phyloP scores from a whole-genome alignment of 2,888 invertebrate genomes.

The Coremacera marginata region DNA sequence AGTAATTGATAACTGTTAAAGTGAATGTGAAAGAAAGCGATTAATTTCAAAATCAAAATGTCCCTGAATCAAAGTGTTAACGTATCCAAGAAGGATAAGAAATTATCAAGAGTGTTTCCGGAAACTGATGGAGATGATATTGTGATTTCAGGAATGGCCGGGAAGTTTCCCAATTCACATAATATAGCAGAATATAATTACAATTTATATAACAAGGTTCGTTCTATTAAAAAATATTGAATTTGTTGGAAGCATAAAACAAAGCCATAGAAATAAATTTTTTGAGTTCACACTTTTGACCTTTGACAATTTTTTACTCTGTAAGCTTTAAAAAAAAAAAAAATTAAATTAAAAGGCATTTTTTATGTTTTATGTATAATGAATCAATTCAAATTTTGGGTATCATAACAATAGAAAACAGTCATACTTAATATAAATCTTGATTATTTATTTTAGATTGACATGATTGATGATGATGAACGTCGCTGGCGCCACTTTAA shows the following conservation, averaged over 20 bases:
- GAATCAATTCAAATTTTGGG: too few relatives aligned
- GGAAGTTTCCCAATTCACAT: slow-evolving; percentile 76
- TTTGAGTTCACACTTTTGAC: too few relatives aligned
- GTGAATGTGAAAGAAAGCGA: not conserved
- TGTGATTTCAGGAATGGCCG: slow-evolving; percentile 74
- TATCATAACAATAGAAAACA: too few relatives aligned
- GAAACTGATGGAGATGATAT: slow-evolving; percentile 71
- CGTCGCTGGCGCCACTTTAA: slow-evolving; percentile 82
- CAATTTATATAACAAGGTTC: slow-evolving; percentile 74
- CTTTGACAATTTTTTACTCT: too few relatives aligned
- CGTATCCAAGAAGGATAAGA: slow-evolving; percentile 54
- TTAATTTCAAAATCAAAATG: not conserved
- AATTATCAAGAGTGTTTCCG: slow-evolving; percentile 60
- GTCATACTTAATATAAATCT: too few relatives aligned
- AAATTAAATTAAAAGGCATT: too few relatives aligned
- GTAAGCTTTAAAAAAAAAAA: too few relatives aligned
- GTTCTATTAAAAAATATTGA: slow-evolving; percentile 23
- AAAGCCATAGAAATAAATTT: too few relatives aligned
- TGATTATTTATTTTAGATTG: slow-evolving; percentile 71
- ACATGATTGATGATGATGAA: slow-evolving; percentile 85
- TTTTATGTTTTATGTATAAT: too few relatives aligned
- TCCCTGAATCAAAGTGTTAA: not conserved
- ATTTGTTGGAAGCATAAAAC: too few relatives aligned
- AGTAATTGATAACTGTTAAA: not conserved
- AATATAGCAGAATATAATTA: slow-evolving; percentile 75